phyloP scores from a whole-genome alignment of 2,888 invertebrate species.

The Poecilus cupreus region DNA sequence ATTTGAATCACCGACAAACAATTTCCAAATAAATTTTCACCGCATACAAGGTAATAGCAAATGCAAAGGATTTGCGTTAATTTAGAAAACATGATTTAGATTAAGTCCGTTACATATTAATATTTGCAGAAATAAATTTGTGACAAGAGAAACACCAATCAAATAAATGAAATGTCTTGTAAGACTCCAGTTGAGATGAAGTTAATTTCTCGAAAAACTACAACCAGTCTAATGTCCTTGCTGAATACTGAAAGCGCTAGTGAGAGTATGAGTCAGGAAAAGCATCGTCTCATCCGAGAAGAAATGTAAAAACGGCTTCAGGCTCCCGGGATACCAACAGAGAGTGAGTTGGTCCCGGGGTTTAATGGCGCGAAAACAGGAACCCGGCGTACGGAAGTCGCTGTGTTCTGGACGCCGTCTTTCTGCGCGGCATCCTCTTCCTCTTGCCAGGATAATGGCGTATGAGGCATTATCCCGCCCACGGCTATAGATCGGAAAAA shows the following conservation, averaged over 20 bases:
- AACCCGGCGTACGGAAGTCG: conserved; percentile 50
- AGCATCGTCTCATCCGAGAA: conserved; percentile 19
- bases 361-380: conserved; percentile 58
- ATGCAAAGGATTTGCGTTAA: too few species aligned
- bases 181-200: background rate
- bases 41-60: too few species aligned
- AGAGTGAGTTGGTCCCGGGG: conserved; percentile 6
- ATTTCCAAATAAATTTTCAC: too few species aligned
- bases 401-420: conserved; percentile 56
- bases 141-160: background rate
- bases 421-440: background rate
- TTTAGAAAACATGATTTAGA: too few species aligned
- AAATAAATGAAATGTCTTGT: conserved; percentile 22
- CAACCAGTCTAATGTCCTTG: conserved; percentile 1
- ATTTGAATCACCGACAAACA: too few species aligned
- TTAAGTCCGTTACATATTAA: too few species aligned
- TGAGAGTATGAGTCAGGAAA: conserved; percentile 2
- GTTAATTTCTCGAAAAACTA: conserved; percentile 41
- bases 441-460: too few species aligned
- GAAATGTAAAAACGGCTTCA: conserved; percentile 47
- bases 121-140: background rate
- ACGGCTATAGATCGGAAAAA: too few species aligned
- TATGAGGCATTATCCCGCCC: too few species aligned
- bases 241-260: background rate
- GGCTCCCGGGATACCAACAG: background rate